Evolutionary conservation across 1,140 invertebrate genomes (phyloP).

Genomic region (Helicoverpa armigera): DNA sequence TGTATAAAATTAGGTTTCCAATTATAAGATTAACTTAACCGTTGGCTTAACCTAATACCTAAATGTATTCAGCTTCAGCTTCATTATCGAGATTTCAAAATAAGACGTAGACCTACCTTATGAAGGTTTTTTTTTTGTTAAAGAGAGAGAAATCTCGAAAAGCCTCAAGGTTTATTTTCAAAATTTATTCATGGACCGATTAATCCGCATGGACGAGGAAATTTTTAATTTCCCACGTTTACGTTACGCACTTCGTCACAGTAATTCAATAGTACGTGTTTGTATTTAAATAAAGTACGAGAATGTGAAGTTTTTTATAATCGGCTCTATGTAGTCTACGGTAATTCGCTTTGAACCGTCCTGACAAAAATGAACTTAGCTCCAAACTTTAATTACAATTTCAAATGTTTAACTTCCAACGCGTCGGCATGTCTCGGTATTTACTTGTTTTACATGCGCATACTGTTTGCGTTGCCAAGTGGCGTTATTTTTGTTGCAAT

Average conservation of each 20-base stretch:
- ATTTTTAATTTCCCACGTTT: slow-evolving; percentile 22
- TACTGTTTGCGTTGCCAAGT: slow-evolving; percentile 33
- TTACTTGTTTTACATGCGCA: slow-evolving; percentile 29
- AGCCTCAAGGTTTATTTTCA: background rate
- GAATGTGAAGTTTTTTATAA: slow-evolving; percentile 14
- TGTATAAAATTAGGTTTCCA: background rate
- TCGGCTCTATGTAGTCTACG: too few species aligned
- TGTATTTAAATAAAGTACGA: slow-evolving; percentile 7
- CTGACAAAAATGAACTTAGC: background rate
- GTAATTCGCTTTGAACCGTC: background rate
- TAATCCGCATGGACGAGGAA: background rate
- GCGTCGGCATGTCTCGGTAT: background rate
- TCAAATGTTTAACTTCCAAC: background rate
- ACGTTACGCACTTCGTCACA: slow-evolving; percentile 13
- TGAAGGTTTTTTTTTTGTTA: background rate
- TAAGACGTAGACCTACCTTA: too few species aligned
- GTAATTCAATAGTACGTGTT: background rate
- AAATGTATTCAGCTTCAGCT: too few species aligned
- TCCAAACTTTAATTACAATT: background rate
- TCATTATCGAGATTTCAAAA: background rate
- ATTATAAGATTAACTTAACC: background rate
- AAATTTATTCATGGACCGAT: slow-evolving; percentile 15
- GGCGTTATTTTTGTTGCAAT: slow-evolving; percentile 34
- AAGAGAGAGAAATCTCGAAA: background rate
- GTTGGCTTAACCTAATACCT: background rate